These are phyloP conservation scores for Alaudala cheleensis DNA, from an alignment of 2,113 vertebrate genomes.

Conservation along the genomic window DNA sequence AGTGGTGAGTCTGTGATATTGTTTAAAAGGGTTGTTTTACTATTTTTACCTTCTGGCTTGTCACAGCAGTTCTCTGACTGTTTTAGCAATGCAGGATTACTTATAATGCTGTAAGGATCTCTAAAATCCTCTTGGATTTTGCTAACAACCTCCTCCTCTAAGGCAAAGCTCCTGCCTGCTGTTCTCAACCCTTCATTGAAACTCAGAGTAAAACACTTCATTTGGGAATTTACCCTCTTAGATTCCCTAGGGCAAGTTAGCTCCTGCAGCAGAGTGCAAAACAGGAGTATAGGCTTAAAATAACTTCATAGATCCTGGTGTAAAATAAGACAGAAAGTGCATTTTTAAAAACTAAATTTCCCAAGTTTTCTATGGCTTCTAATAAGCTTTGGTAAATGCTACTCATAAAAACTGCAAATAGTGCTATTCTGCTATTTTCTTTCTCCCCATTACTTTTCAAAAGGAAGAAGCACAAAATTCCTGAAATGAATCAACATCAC, in stretches of 20 bases:
- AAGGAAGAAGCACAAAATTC: background rate
- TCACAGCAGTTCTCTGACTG: background rate
- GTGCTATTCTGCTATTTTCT: background rate
- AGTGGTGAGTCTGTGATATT: slow-evolving; percentile 76
- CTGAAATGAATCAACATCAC: background rate
- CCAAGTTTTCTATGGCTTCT: background rate
- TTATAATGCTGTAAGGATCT: background rate
- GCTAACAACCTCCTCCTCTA: background rate
- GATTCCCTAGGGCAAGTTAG: background rate
- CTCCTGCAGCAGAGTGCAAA: background rate
- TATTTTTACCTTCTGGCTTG: background rate
- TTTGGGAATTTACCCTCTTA: background rate
- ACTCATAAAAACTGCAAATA: background rate
- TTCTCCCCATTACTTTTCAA: background rate
- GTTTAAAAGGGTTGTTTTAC: background rate
- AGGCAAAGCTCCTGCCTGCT: background rate
- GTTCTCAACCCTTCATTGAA: background rate
- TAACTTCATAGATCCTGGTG: background rate
- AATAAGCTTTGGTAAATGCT: background rate
- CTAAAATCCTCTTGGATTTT: background rate
- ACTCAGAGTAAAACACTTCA: background rate
- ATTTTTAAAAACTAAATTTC: background rate
- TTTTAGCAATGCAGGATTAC: background rate
- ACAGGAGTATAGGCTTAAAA: background rate
- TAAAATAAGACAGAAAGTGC: background rate